These are phyloP conservation scores for Pecten maximus DNA, from an alignment of 2,888 invertebrate genomes.

Conservation along the genomic window DNA sequence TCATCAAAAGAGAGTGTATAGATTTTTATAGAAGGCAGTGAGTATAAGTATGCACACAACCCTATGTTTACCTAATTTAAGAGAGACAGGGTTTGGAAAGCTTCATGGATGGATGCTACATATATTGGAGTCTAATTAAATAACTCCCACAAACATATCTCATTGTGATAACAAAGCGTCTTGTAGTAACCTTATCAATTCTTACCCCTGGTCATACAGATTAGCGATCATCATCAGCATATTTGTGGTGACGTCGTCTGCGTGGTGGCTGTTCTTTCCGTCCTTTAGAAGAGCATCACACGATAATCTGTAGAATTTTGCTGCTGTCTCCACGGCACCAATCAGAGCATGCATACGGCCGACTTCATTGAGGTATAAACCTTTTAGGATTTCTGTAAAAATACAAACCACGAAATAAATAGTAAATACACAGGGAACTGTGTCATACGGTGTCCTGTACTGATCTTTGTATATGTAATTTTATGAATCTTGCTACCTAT, in stretches of 20 bases:
- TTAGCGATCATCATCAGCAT: background rate
- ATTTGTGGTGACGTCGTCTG: background rate
- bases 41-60: no score
- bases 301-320: background rate
- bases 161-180: no score
- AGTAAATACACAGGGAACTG: background rate
- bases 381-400: background rate
- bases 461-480: no score
- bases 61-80: no score
- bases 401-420: background rate
- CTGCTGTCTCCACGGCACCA: background rate
- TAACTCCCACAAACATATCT: no score
- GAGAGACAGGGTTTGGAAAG: no score
- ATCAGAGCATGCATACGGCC: background rate
- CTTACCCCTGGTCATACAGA: constrained; percentile 1
- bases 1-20: no score
- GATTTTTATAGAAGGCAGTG: no score
- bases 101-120: no score
- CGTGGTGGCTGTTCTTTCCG: background rate
- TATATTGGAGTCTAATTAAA: no score
- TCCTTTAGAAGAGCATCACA: background rate
- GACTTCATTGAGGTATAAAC: background rate
- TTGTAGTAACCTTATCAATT: background rate
- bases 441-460: no score
- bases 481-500: no score